These are phyloP conservation scores for Apamea monoglypha DNA, from an alignment of 2,888 invertebrate species.

Conservation along the genomic window DNA sequence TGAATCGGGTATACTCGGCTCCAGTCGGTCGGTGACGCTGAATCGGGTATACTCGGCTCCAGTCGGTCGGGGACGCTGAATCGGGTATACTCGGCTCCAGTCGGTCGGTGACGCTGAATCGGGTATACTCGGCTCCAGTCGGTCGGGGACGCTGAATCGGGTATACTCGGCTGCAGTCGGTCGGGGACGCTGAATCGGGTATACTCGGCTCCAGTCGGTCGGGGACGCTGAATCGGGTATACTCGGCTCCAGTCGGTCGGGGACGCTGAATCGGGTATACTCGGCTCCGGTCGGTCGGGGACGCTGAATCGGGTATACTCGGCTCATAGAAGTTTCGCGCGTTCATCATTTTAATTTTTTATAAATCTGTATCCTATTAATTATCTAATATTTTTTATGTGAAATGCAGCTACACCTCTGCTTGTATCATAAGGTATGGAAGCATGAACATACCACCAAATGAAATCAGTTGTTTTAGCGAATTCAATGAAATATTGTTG, in stretches of 20 bases:
- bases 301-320: background rate
- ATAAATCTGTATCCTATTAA: background rate
- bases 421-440: background rate
- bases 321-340: background rate
- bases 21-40: no score
- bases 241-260: no score
- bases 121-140: no score
- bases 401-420: background rate
- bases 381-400: slow-evolving; percentile 15
- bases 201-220: background rate
- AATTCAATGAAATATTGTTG: slow-evolving; percentile 11
- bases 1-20: background rate
- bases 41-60: no score
- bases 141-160: no score
- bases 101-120: no score
- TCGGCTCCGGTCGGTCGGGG: no score
- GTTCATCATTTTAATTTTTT: background rate
- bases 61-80: no score
- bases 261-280: background rate
- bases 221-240: background rate
- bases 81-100: background rate
- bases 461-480: slow-evolving; percentile 53
- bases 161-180: background rate
- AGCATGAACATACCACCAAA: slow-evolving; percentile 3
- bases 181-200: background rate